Evolutionary conservation across 2,113 vertebrate species (phyloP), one percentile per base, ranked within the genome.

Genomic region (Vimba vimba): DNA sequence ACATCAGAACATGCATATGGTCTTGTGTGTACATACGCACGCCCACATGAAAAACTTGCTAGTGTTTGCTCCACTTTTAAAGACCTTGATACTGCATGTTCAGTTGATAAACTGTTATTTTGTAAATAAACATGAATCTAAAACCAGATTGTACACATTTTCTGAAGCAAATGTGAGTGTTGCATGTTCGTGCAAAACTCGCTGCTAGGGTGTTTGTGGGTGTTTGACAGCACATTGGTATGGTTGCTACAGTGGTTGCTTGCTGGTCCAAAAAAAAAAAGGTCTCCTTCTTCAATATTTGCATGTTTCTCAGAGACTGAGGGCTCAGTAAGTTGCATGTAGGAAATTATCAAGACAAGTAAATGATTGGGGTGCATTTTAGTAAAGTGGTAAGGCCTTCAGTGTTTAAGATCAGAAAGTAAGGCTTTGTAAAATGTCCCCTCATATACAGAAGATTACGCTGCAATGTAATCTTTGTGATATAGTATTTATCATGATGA

Each of bases 91-190:
- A 13, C 6, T 25, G 12, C n/a, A 25, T 77, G 25, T 30, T 77
- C 27, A 21, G 15, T 55, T 1, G 74, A 52, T 25, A 55, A 77
- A 10, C 12, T 7, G 25, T 27, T 27, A 27, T 55, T 55, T 30
- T 76, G 13, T 52, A 55, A 77, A 77, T 77, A 55, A 76, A 76
- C 9, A 47, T 23, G 19, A 45, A 74, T 74, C 11, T 76, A 45
- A 52, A 52, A 52, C 25, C 47, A 52, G 47, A 30, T 9, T 75
- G 39, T 47, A 25, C n/a, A n/a, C 10, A 47, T 8, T n/a, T 73
- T 45, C 21, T 73, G 36, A 73, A 39, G 39, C 39, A 73, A n/a
- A 73, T 73, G 21, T n/a, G 66, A 21, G 7, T 19, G 4, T 19
- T 11, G 33, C 68, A 71, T 71, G 23, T n/a, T 23, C 23, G 21